phyloP scores from a whole-genome alignment of 2,888 invertebrate species.

The Timema podura region DNA sequence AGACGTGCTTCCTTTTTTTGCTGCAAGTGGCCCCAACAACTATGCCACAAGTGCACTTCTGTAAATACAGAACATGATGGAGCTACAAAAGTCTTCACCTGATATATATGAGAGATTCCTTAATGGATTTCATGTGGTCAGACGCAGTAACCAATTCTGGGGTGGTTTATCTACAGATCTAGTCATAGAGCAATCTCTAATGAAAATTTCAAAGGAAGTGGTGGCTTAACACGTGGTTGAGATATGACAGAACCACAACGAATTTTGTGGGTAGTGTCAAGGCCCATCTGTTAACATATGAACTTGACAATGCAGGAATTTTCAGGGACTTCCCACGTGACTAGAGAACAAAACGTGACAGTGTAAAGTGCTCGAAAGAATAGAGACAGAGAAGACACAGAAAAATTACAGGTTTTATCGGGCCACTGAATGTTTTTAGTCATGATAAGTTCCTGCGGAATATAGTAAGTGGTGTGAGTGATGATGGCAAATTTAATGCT shows the following conservation, averaged over 20 bases:
- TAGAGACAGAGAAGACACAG: not conserved
- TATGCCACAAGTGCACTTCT: not conserved
- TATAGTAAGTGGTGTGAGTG: too few species aligned
- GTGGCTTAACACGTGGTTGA: not conserved
- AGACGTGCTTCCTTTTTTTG: slow-evolving; percentile 1
- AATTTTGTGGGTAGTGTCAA: not conserved
- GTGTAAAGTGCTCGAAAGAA: not conserved
- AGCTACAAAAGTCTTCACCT: not conserved
- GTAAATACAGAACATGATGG: not conserved
- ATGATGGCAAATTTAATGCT: too few species aligned
- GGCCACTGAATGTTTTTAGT: not conserved
- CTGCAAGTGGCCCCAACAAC: not conserved
- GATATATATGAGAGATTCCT: not conserved
- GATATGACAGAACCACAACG: not conserved
- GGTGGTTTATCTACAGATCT: not conserved
- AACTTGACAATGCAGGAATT: not conserved
- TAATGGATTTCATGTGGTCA: slow-evolving; percentile 5
- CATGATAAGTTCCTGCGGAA: too few species aligned
- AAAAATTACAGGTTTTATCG: slow-evolving; percentile 1
- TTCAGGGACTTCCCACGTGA: not conserved
- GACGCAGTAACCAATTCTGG: not conserved
- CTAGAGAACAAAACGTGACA: not conserved
- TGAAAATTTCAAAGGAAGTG: slow-evolving; percentile 11
- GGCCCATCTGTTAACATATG: not conserved
- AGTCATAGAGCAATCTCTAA: not conserved